phyloP scores from a whole-genome alignment of 2,888 invertebrate genomes.

The Imbricaverruca yamaguchii region DNA sequence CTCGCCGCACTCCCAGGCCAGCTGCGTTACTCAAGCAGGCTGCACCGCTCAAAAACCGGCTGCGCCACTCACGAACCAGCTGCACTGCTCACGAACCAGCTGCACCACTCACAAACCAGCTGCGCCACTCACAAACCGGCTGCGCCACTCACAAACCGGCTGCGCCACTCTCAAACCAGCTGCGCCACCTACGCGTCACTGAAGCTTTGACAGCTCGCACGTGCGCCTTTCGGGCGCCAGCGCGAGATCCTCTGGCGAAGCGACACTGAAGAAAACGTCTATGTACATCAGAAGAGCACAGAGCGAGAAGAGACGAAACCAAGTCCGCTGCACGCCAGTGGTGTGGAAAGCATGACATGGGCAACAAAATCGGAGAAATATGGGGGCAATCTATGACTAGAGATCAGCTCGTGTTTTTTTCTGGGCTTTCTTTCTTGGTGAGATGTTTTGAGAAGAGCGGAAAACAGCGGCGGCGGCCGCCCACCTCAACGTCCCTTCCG shows the following conservation, averaged over 20 bases:
- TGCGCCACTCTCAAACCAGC: too few relatives aligned
- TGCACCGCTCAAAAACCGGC: too few relatives aligned
- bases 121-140: too few relatives aligned
- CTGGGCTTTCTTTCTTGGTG: background rate
- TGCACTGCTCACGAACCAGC: too few relatives aligned
- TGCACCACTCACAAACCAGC: too few relatives aligned
- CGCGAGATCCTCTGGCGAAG: background rate
- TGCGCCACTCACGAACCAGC: too few relatives aligned
- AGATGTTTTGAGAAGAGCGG: background rate
- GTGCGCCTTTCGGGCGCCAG: too few relatives aligned
- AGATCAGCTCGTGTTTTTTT: background rate
- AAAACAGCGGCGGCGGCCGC: background rate
- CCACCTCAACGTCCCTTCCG: background rate
- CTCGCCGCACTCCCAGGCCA: background rate
- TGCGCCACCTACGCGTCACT: too few relatives aligned
- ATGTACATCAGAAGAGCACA: conserved; percentile 2
- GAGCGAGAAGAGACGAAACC: background rate
- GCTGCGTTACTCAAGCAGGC: too few relatives aligned
- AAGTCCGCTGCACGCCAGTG: background rate
- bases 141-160: too few relatives aligned
- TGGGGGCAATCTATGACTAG: background rate
- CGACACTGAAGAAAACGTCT: background rate
- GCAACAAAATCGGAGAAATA: background rate
- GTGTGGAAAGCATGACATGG: background rate
- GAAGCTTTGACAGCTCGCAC: too few relatives aligned